Base-by-base conservation (phyloP, 2,888 invertebrate species). In the Drosophila subquinaria region DNA sequence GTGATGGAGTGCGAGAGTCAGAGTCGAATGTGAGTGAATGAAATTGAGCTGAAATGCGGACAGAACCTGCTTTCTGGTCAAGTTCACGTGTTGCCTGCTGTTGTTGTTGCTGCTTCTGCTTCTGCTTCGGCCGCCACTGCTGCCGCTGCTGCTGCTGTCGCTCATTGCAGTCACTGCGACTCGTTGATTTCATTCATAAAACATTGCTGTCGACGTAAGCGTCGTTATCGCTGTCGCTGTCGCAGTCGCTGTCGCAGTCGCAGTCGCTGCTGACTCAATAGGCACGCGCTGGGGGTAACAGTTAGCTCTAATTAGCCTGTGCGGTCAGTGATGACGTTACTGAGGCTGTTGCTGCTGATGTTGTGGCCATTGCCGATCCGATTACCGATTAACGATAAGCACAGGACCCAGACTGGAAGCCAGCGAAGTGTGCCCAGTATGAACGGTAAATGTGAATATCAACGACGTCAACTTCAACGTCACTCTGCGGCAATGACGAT, bases 261-360 rank as follows among this genome's bases (percentile, higher is more conserved):
- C 40, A 35, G 52, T 45, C 57, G 45, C 42, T 47, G 64, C 59
- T 70, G 75, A 67, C 52, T 76, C 67, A 72, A 76, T 76, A 50
- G 72, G 68, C 76, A 76, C 72, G 76, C 76, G 76, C 50, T 76
- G 50, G 38, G 17, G 15, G 56, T 53, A 72, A 72, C 76, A 57
- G 67, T 76, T 67, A 64, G 45, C 59, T 56, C 62, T 73, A 71
- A 75, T 67, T 60, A 67, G 43, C 30, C 51, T 42, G 38, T 43
- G 43, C 30, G 47, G 15, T 53, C 52, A 35, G 30, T 57, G 63
- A 33, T 20, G 20, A 6, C 17, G 11, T 35, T 36, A 47, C 17
- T 50, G 15, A 0, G 33, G 50, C 11, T 50, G 50, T 2, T 50
- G 35, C 0, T n/a, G 35, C 4, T 50, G 23, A 15, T 27, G 45